Evolutionary conservation across 2,797 vertebrate genomes (phyloP).

Genomic region (Enteromius viviparus): DNA sequence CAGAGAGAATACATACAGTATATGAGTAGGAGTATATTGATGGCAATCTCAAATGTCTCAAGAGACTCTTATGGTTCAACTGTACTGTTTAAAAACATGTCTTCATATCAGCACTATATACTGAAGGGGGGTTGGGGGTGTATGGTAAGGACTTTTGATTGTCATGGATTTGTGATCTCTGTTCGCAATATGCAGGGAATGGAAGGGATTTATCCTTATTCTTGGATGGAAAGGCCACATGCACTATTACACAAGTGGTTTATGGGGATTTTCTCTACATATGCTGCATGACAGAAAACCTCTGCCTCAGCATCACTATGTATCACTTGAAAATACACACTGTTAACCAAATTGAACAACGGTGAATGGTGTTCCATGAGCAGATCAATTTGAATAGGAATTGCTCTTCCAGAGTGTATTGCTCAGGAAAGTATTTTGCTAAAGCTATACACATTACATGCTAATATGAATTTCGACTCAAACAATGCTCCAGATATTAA

Average conservation of each 20-base stretch:
- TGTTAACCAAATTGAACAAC: slow-evolving; percentile 26
- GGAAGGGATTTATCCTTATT: slow-evolving; percentile 32
- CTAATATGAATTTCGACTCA: slow-evolving; percentile 30
- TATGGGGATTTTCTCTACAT: slow-evolving; percentile 37
- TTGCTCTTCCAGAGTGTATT: neutral
- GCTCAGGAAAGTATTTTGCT: slow-evolving; percentile 14
- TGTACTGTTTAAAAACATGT: slow-evolving; percentile 8
- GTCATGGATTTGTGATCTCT: slow-evolving; percentile 37
- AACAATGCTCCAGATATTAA: slow-evolving; percentile 33
- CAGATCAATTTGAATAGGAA: slow-evolving; percentile 33
- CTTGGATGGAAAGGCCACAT: slow-evolving; percentile 26
- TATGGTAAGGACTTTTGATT: slow-evolving; percentile 23
- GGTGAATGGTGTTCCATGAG: neutral
- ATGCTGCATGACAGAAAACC: slow-evolving; percentile 41
- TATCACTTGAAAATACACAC: slow-evolving; percentile 33
- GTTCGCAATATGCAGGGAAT: slow-evolving; percentile 11
- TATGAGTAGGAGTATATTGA: neutral
- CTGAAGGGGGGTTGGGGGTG: neutral
- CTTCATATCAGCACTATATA: neutral
- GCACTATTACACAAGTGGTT: slow-evolving; percentile 45
- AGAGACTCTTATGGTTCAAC: neutral
- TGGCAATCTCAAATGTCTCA: neutral
- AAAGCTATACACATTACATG: slow-evolving; percentile 13
- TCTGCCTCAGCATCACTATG: slow-evolving; percentile 28
- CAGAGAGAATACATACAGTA: neutral